Percentiles rank a stretch among this genome's conserved stretches.
These are phyloP conservation scores for Lagopus leucura DNA, from an alignment of 2,113 vertebrate species.

Conservation along the genomic window DNA sequence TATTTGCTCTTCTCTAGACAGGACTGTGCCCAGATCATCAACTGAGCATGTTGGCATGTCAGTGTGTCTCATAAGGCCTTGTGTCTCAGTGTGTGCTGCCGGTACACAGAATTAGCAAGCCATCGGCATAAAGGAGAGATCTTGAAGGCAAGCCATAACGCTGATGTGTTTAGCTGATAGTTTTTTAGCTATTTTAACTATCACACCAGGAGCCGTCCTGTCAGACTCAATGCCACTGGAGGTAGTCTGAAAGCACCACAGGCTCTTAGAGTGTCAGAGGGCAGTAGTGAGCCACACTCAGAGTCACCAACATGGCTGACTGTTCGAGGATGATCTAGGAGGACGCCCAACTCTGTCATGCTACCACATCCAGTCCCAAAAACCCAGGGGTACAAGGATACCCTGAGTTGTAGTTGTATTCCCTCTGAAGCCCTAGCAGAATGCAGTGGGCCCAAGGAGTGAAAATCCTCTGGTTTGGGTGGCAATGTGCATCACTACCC, in stretches of 20 bases:
- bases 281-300: not conserved
- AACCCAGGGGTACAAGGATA: accelerated
- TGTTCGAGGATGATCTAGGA: not conserved
- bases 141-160: not conserved
- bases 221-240: constrained; percentile 7
- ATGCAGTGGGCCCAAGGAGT: not conserved
- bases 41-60: not conserved
- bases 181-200: not conserved
- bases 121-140: not conserved
- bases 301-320: not conserved
- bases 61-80: not conserved
- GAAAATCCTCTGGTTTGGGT: not conserved
- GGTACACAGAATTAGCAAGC: not conserved
- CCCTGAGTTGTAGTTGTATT: no score
- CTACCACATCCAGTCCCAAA: not conserved
- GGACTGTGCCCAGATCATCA: not conserved
- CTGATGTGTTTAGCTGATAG: not conserved
- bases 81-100: not conserved
- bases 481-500: accelerated
- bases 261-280: not conserved
- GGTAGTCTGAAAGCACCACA: not conserved
- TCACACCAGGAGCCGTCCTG: constrained; percentile 6
- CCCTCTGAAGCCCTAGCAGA: not conserved
- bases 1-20: not conserved
- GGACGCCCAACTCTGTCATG: accelerated